Evolutionary conservation across 2,888 invertebrate species (phyloP).

Genomic region (Cephus rjabovi): DNA sequence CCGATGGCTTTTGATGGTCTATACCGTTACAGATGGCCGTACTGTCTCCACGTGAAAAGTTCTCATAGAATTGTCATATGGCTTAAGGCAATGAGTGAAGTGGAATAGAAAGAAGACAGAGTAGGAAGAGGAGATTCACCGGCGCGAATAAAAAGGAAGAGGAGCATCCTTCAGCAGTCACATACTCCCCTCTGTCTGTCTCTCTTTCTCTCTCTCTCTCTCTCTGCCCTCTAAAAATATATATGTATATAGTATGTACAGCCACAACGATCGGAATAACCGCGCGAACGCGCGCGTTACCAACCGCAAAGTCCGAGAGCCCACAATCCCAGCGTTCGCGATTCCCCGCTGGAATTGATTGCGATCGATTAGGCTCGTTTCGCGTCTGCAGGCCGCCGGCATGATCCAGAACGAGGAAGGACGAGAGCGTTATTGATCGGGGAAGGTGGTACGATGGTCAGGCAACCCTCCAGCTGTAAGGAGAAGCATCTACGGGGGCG

Average conservation of each 20-base stretch:
- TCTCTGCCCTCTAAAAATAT: not conserved
- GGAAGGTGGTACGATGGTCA: slow-evolving; percentile 24
- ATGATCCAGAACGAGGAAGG: slow-evolving; percentile 16
- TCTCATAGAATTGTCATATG: not conserved
- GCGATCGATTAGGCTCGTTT: not conserved
- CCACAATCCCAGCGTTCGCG: not conserved
- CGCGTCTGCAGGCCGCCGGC: slow-evolving; percentile 12
- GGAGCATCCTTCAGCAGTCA: not conserved
- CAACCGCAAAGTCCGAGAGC: not conserved
- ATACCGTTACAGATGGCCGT: not conserved
- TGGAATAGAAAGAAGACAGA: not conserved
- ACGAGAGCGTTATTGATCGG: slow-evolving; percentile 44
- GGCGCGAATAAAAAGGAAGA: not conserved
- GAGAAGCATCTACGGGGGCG: slow-evolving; percentile 6
- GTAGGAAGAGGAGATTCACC: not conserved
- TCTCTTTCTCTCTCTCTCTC: not conserved
- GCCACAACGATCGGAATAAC: not conserved
- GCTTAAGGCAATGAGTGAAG: not conserved
- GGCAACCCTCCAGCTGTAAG: not conserved
- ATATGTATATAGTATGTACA: not conserved
- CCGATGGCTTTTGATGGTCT: not conserved
- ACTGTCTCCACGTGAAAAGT: not conserved
- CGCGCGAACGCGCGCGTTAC: not conserved
- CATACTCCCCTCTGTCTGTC: not conserved
- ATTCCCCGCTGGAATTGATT: not conserved